Base-by-base conservation (phyloP, 2,888 invertebrate genomes). In the Coleophora deauratella region DNA sequence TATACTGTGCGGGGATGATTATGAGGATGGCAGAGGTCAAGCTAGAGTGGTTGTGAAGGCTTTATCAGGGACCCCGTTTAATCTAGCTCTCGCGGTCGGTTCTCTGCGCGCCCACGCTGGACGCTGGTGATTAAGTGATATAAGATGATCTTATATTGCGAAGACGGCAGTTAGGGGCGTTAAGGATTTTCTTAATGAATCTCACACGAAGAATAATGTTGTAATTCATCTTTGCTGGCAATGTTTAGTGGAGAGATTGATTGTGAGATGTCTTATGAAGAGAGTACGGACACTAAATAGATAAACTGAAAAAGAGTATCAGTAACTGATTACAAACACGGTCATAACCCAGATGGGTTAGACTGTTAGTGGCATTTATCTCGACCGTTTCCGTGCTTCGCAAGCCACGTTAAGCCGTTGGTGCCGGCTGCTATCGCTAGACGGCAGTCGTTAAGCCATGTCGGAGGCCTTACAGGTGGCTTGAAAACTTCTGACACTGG, bases 1-100 rank as follows among this genome's bases (percentile, higher is more conserved):
- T n/a, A n/a, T n/a, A n/a, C n/a, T n/a, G n/a, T n/a, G n/a, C n/a
- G n/a, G 43, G 38, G 44, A 13, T 33, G 42, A 38, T 42, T 46
- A 42, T 38, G 44, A 44, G 38, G 42, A 43, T 49, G 46, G 46
- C 43, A 47, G 40, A 45, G 73, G 38, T 62, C 77, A 59, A 36
- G 46, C 47, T 62, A 57, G 32, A 51, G 15, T 72, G 67, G 82
- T 40, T 58, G 51, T 49, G 46, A 54, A 52, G 57, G 70, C 68
- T 77, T 80, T 81, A 79, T 79, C 80, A 70, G 52, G 58, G 57
- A 66, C 64, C 63, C 55, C 79, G 69, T 73, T 80, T 82, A 82
- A 82, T 82, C 82, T 81, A 73, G 82, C 82, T 78, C 80, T 80
- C 70, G 72, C 73, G 54, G 57, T 55, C 62, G 62, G 68, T 71